Base-by-base conservation (phyloP, 2,888 invertebrate genomes). In the Tachina grossa region DNA sequence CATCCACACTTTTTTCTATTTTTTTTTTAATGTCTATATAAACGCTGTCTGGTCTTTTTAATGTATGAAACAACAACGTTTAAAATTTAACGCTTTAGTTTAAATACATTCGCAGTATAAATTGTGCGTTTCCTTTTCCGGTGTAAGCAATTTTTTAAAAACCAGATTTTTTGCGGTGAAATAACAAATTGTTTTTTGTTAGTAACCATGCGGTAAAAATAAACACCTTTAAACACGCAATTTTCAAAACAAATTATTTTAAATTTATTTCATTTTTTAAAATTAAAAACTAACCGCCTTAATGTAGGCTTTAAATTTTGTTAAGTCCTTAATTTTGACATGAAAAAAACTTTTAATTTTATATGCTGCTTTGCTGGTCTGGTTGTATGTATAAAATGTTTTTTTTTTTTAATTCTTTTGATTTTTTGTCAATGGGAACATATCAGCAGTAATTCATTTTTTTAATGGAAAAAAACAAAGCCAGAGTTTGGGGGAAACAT, bases 91-190 rank as follows among this genome's bases (percentile, higher is more conserved):
- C 2, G 31, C 65, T n/a, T 31, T 66, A 66, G 63, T 10, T 43
- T 41, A 53, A 75, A 55, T 77, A 72, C 47, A 41, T 72, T 63
- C 68, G 11, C 41, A 61, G 22, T 75, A 79, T 83, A 87, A 87
- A 87, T 85, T 87, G 87, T 87, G 87, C 87, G 87, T 87, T 87
- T 87, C 87, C 87, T 84, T 41, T 87, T 85, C 83, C 85, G 72
- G 9, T 45, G 16, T 55, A 68, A 69, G 78, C 47, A 71, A 10
- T 57, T 57, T 63, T 69, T 47, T 6, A 22, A n/a, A 71, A 51
- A 55, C 0, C 9, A 13, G 11, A 8, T 22, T 69, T 59, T 66
- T 63, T 61, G 51, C 45, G 11, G 16, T 31, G 31, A 47, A 76
- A 77, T 66, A 85, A 79, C 75, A 85, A 85, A 79, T 85, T 75